phyloP scores from a whole-genome alignment of 1,140 invertebrate genomes.

The Batillaria attramentaria region DNA sequence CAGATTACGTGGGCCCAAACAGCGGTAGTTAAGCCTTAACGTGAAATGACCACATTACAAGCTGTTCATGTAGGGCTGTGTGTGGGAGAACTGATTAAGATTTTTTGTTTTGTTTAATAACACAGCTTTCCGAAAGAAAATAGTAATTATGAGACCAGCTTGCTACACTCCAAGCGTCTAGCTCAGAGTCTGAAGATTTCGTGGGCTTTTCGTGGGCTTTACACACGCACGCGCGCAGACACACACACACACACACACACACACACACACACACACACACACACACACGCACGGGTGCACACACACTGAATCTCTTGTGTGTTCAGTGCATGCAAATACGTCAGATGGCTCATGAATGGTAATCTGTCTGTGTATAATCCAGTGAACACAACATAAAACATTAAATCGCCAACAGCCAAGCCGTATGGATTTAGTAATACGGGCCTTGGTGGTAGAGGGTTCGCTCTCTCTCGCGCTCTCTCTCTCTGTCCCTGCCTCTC shows the following conservation, averaged over 20 bases:
- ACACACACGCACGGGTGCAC: not conserved
- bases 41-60: not conserved
- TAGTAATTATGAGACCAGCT: not conserved
- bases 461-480: not conserved
- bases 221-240: not conserved
- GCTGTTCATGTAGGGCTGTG: not conserved
- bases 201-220: too few relatives aligned
- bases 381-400: not conserved
- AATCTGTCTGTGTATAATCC: not conserved
- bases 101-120: not conserved
- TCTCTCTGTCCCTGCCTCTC: not conserved
- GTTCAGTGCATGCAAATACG: not conserved
- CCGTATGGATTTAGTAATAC: not conserved
- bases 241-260: not conserved
- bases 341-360: not conserved
- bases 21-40: too few relatives aligned
- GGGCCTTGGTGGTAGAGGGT: not conserved
- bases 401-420: not conserved
- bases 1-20: too few relatives aligned
- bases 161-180: not conserved
- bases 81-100: not conserved
- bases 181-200: too few relatives aligned
- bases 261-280: conserved; percentile 5
- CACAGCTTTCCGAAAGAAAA: not conserved
- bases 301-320: not conserved